These are phyloP conservation scores for Hydrophis major DNA, from an alignment of 2,797 vertebrate genomes.

Conservation along the genomic window DNA sequence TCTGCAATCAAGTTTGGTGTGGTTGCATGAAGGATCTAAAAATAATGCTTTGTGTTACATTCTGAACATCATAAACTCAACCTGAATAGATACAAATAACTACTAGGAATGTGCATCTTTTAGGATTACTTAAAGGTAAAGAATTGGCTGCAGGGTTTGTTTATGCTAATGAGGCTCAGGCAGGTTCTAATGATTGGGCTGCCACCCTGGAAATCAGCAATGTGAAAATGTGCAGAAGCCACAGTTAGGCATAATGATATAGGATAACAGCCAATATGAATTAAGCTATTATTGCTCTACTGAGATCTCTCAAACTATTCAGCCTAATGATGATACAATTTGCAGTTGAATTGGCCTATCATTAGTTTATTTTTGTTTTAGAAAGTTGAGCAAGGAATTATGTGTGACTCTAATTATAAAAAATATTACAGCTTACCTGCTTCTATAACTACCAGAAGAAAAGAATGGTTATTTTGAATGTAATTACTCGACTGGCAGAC, in stretches of 20 bases:
- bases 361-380: conserved; percentile 1
- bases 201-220: not conserved
- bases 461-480: conserved; percentile 32
- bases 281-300: not conserved
- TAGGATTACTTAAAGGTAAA: not conserved
- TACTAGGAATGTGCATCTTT: not conserved
- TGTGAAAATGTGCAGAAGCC: not conserved
- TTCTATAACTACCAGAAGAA: conserved; percentile 36
- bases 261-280: not conserved
- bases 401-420: not conserved
- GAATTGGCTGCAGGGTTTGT: not conserved
- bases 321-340: not conserved
- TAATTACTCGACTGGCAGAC: conserved; percentile 33
- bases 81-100: not conserved
- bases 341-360: not conserved
- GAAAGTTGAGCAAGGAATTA: not conserved
- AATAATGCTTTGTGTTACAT: not conserved
- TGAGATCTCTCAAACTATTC: not conserved
- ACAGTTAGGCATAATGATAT: not conserved
- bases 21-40: not conserved
- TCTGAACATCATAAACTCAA: not conserved
- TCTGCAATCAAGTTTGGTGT: too few relatives aligned
- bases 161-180: not conserved
- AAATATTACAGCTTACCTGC: conserved; percentile 23
- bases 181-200: not conserved